Percentiles rank a stretch among this genome's conserved stretches.
Evolutionary conservation across 1,140 invertebrate genomes (phyloP).

Genomic region (Scylla paramamosain): DNA sequence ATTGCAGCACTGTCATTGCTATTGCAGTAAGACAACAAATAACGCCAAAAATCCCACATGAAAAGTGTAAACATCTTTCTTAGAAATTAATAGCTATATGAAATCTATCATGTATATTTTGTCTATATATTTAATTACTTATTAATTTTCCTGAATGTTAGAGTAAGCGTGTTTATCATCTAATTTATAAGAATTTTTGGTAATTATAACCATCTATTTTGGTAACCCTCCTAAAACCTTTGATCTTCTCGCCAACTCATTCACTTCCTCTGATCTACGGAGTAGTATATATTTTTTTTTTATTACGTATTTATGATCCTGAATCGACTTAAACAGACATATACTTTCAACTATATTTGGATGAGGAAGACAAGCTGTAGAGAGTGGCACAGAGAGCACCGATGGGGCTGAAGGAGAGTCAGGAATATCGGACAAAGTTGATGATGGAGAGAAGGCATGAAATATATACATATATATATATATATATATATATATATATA

Average conservation of each 20-base stretch:
- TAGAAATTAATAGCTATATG: too few relatives aligned
- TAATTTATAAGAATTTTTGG: too few relatives aligned
- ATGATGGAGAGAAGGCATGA: not conserved
- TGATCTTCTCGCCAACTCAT: not conserved
- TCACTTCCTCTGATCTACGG: not conserved
- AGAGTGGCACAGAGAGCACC: not conserved
- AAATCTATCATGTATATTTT: not conserved
- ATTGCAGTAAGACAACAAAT: too few relatives aligned
- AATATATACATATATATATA: slow-evolving; percentile 46
- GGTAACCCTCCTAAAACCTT: not conserved
- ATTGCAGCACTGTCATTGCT: too few relatives aligned
- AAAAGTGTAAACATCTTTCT: too few relatives aligned
- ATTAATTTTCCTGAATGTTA: not conserved
- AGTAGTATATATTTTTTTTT: not conserved
- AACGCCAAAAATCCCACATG: too few relatives aligned
- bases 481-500: slow-evolving; percentile 60
- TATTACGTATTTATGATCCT: not conserved
- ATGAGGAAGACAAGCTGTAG: not conserved
- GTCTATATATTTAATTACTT: not conserved
- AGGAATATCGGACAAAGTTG: not conserved
- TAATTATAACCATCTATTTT: too few relatives aligned
- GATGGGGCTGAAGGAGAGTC: not conserved
- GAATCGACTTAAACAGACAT: slow-evolving; percentile 32
- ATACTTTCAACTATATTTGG: not conserved
- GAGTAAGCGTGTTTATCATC: not conserved